Evolutionary conservation across 2,797 vertebrate genomes (phyloP), one percentile per base, ranked within the genome.

Genomic region (Lindbergichthys nudifrons): DNA sequence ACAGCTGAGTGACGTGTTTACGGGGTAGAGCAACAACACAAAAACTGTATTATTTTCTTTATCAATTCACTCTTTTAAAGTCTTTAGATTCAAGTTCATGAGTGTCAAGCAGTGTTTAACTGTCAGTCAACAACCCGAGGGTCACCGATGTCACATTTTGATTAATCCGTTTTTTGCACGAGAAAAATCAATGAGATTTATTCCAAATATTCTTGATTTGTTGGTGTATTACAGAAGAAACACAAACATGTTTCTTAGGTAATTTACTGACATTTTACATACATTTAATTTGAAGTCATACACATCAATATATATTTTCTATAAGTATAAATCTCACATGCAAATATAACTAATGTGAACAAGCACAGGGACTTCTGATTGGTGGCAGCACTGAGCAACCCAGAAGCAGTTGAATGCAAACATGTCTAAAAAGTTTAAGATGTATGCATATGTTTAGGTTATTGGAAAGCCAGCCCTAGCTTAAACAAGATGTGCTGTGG

Each of bases 1-100:
- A 86, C 87, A 72, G 74, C 81, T 86, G 69, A 87, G 90, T 78
- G 71, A 62, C 74, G 52, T 46, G 80, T 83, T 78, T 78, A 75
- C 30, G 3, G 7, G 15, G 3, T 10, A 2, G 43, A 2, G 52
- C 8, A 23, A 64, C 51, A 53, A 65, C 41, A 36, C 42, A 16
- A 5, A 43, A 45, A 41, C 50, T n/a, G 18, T 65, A 66, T 79
- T 73, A 36, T 56, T 53, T 32, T 47, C 6, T 21, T 36, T 0
- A 60, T 71, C 30, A 32, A 51, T 13, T 14, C 48, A 30, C 18
- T 36, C 26, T 62, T 76, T 75, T 18, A 50, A 12, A 65, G 48
- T 26, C 47, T 63, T 71, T 39, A 67, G 32, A 71, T 76, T 73
- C 48, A 77, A 75, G 63, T 82, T 75, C 59, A 64, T 47, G 15